These are phyloP conservation scores for Chironomus tepperi DNA, from an alignment of 1,140 invertebrate genomes.

Conservation along the genomic window DNA sequence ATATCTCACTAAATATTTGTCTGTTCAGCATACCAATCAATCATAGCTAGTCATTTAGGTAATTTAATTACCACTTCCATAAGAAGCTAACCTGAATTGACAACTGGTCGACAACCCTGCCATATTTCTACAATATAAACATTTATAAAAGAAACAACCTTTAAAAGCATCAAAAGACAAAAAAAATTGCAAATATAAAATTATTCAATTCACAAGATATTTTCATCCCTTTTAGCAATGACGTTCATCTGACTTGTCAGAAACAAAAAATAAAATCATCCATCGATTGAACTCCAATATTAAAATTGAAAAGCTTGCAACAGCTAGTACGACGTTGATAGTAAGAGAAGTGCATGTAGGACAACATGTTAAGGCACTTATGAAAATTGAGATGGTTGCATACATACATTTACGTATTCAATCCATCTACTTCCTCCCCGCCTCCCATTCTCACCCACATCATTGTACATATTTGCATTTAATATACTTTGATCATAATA, in stretches of 20 bases:
- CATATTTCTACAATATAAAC: no score
- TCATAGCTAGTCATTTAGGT: no score
- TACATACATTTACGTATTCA: neutral
- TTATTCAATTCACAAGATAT: neutral
- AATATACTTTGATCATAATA: conserved; percentile 15
- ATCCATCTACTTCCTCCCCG: neutral
- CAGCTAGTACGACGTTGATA: neutral
- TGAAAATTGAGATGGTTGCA: neutral
- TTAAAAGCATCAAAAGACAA: no score
- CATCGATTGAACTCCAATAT: neutral
- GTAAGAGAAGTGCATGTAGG: neutral
- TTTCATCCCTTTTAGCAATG: neutral
- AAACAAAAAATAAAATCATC: no score
- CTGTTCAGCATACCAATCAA: no score
- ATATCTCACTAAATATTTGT: no score
- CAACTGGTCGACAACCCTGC: no score
- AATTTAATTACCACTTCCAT: no score
- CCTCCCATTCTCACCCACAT: neutral
- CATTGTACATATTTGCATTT: neutral
- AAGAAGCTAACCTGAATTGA: no score
- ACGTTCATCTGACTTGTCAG: no score
- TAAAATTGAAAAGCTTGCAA: neutral
- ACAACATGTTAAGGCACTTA: conserved; percentile 1
- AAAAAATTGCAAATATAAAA: neutral
- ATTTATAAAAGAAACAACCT: no score